These are phyloP conservation scores for Archilochus colubris DNA, from an alignment of 2,113 vertebrate genomes.

Conservation along the genomic window DNA sequence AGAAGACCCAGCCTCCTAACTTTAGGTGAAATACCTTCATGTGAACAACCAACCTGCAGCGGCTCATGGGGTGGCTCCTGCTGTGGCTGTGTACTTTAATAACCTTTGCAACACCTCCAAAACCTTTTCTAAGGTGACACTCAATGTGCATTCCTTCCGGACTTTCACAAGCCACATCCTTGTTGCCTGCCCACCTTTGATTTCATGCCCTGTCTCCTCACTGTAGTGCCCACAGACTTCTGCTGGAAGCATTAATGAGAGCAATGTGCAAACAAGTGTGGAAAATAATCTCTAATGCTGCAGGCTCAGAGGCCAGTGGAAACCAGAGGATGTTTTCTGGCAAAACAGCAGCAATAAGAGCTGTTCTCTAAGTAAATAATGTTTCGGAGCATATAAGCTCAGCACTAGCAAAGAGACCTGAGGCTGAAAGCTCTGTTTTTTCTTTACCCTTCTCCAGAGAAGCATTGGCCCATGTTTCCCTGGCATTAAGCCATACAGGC, in stretches of 20 bases:
- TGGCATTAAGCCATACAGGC: neutral
- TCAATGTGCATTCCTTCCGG: conserved; percentile 3
- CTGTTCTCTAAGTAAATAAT: conserved; percentile 55
- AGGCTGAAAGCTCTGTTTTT: neutral
- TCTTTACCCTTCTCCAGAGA: neutral
- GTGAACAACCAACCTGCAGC: neutral
- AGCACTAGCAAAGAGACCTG: neutral
- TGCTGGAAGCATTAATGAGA: conserved; percentile 46
- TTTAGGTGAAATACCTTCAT: neutral
- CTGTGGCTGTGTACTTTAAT: neutral
- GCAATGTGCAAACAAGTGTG: conserved; percentile 60
- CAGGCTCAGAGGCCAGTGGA: conserved; percentile 36
- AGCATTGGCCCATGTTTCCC: neutral
- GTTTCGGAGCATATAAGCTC: neutral
- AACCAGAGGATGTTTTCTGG: conserved; percentile 63
- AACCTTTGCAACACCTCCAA: neutral
- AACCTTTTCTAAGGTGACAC: neutral
- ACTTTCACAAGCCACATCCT: conserved; percentile 36
- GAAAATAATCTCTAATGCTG: conserved; percentile 63
- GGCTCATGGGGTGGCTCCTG: neutral
- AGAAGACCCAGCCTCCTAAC: neutral
- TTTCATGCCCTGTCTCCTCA: neutral
- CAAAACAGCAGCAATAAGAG: conserved; percentile 54
- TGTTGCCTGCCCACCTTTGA: conserved; percentile 19
- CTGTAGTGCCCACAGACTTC: conserved; percentile 29